Percentiles rank a stretch among this genome's conserved stretches.
phyloP scores from a whole-genome alignment of 2,113 vertebrate species.

The Entosphenus tridentatus region DNA sequence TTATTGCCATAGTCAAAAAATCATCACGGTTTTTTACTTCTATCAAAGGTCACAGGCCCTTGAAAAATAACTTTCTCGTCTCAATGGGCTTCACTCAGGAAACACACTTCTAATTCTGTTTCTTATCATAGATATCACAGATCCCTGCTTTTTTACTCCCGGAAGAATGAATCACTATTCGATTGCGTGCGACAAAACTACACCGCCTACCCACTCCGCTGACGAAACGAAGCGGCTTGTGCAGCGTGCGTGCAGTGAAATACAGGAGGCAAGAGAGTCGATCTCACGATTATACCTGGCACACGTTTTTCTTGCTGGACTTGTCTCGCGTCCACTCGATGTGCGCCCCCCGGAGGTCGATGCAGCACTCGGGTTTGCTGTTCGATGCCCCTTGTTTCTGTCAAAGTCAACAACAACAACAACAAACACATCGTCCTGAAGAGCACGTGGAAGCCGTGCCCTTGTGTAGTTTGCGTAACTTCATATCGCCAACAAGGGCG shows the following conservation, averaged over 20 bases:
- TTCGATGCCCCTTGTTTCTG: constrained; percentile 2
- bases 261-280: background rate
- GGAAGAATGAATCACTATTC: no score
- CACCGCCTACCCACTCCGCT: no score
- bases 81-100: no score
- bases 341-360: background rate
- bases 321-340: background rate
- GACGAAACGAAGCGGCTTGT: no score
- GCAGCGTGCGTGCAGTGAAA: no score
- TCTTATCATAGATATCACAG: background rate
- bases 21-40: no score
- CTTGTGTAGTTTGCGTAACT: background rate
- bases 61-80: no score
- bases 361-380: constrained; percentile 1
- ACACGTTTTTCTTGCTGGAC: constrained; percentile 1
- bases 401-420: background rate
- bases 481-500: background rate
- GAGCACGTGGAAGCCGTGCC: background rate
- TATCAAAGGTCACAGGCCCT: no score
- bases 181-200: no score
- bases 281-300: background rate
- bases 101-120: no score
- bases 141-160: background rate
- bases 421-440: background rate
- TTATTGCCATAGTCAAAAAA: no score